Evolutionary conservation across 1,140 invertebrate species (phyloP).

Genomic region (Papilio polytes): DNA sequence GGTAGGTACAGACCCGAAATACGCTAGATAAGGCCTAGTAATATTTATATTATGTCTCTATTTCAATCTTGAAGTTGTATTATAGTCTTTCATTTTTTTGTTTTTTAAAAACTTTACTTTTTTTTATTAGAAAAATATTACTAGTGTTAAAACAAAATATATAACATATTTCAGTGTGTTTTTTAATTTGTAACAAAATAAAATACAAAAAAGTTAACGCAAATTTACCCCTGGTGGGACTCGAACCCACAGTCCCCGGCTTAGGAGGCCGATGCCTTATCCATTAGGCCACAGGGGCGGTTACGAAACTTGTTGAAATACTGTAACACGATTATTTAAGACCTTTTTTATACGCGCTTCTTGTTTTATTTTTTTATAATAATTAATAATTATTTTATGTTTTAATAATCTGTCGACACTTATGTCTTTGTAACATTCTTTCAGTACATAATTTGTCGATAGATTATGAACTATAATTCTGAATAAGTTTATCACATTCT

Average conservation of each 20-base stretch:
- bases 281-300: slow-evolving; percentile 69
- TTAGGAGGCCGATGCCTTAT: slow-evolving; percentile 55
- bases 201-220: not conserved
- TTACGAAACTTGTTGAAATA: slow-evolving; percentile 11
- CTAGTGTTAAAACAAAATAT: not conserved
- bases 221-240: slow-evolving; percentile 68
- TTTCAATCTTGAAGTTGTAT: not conserved
- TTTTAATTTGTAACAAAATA: not conserved
- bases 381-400: no score
- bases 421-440: not conserved
- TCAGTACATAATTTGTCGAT: not conserved
- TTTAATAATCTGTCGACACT: not conserved
- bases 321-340: not conserved
- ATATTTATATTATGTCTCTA: not conserved
- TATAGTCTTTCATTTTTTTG: not conserved
- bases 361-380: no score
- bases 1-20: slow-evolving; percentile 26
- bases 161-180: not conserved
- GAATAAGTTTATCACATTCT: not conserved
- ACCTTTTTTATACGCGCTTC: not conserved
- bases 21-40: not conserved
- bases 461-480: not conserved
- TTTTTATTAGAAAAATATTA: no score
- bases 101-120: not conserved
- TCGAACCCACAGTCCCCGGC: slow-evolving; percentile 68